Evolutionary conservation across 2,113 vertebrate genomes (phyloP).

Genomic region (Sakesphorus luctuosus): DNA sequence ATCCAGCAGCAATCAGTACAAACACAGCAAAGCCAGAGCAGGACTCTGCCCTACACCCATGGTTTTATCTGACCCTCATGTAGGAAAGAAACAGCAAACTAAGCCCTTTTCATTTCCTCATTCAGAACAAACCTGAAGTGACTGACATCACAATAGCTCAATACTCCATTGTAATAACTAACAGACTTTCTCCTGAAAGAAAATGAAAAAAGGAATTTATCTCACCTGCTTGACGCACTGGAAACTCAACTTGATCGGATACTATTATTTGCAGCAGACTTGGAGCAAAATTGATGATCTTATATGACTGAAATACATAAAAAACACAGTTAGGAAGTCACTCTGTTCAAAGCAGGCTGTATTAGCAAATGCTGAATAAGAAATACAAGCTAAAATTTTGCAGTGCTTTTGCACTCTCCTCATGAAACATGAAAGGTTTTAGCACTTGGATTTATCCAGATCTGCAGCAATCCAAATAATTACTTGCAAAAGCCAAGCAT

Average conservation of each 20-base stretch:
- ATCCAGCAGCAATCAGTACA: conserved; percentile 9
- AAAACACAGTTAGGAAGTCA: conserved; percentile 9
- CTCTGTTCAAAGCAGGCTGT: background rate
- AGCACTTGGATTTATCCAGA: background rate
- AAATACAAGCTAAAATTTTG: background rate
- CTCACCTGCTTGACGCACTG: conserved; percentile 96
- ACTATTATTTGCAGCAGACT: conserved; percentile 96
- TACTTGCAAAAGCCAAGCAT: background rate
- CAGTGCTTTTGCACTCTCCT: background rate
- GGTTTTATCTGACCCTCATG: background rate
- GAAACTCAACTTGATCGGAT: conserved; percentile 96
- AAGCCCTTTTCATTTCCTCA: background rate
- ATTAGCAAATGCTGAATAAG: background rate
- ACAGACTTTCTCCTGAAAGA: background rate
- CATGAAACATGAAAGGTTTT: background rate
- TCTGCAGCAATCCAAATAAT: background rate
- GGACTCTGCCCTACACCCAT: background rate
- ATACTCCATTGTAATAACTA: background rate
- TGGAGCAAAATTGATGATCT: conserved; percentile 98
- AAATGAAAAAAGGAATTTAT: background rate
- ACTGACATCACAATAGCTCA: background rate
- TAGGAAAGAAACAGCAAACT: background rate
- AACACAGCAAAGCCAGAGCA: background rate
- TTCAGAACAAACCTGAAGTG: background rate
- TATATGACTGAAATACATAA: conserved; percentile 90